Evolutionary conservation across 2,113 vertebrate genomes (phyloP), one percentile per base, ranked within the genome.

Genomic region (Antennarius striatus): DNA sequence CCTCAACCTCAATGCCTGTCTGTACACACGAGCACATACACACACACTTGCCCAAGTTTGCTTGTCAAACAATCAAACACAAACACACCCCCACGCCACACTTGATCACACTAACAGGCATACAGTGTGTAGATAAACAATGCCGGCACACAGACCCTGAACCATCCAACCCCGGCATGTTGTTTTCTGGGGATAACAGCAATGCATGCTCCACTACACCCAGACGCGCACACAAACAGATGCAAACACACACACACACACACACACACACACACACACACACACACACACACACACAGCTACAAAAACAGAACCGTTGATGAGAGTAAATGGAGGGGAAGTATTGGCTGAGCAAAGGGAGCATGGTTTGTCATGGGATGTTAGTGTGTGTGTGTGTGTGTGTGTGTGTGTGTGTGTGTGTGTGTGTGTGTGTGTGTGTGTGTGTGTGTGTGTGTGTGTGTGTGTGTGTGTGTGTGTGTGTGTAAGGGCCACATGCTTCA

Each of bases 291-390:
- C 51, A 72, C 60, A 60, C 42, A 73, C 32, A 3, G 50, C 61
- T 57, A 77, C 77, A 86, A 77, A 81, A 71, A 85, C 55, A 73
- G 79, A 68, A 83, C 79, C 86, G 87, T 82, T 63, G 81, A 66
- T 81, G 85, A 58, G 86, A 80, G 77, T 79, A 90, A 90, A 90
- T 90, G 87, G 82, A 90, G 81, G 85, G 85, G 89, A 90, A 90
- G 79, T 79, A 85, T 85, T 85, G 79, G 74, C 79, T 61, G 65
- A 80, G 82, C 68, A 78, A 82, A 68, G 68, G 67, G 81, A 87
- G 75, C 73, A 73, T 51, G 42, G 82, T 85, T 85, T 87, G 85
- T 86, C 88, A 87, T 81, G 77, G 84, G 86, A 88, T 80, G 88
- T 89, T 82, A 83, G 86, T 66, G 68, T 76, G 85, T 75, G 62